Conservation (phyloP, 2,113 vertebrate species). For the Rana temporaria region DNA sequence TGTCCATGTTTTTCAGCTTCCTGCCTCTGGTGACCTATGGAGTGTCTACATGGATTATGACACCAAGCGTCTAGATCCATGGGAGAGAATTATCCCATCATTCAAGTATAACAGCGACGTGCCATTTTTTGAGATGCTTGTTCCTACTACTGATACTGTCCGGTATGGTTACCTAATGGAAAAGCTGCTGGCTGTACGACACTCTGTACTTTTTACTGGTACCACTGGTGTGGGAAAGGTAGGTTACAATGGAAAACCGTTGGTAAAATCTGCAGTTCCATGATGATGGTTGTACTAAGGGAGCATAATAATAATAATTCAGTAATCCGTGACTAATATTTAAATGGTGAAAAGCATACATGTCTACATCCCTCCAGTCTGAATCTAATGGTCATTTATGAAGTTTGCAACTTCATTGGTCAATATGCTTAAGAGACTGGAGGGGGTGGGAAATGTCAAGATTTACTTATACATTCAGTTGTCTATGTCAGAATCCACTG, state of each 20-base stretch:
- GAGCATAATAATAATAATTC: too few relatives aligned
- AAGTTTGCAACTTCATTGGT: too few relatives aligned
- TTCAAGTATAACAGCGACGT: slow-evolving; percentile 78
- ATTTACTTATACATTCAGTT: too few relatives aligned
- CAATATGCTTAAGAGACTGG: too few relatives aligned
- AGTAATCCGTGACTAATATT: too few relatives aligned
- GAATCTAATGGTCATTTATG: too few relatives aligned
- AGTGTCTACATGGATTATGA: slow-evolving; percentile 81
- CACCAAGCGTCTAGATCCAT: slow-evolving; percentile 74
- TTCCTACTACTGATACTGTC: slow-evolving; percentile 86
- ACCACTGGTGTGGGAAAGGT: slow-evolving; percentile 89
- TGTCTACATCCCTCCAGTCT: too few relatives aligned
- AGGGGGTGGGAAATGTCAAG: too few relatives aligned
- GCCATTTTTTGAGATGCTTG: slow-evolving; percentile 88
- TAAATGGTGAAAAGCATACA: too few relatives aligned
- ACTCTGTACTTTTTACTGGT: slow-evolving; percentile 84
- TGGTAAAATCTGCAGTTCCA: too few relatives aligned
- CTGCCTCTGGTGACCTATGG: slow-evolving; percentile 77
- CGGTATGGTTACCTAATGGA: slow-evolving; percentile 89
- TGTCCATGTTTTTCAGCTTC: slow-evolving; percentile 70
- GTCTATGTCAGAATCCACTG: too few relatives aligned
- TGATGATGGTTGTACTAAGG: too few relatives aligned
- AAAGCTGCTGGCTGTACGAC: slow-evolving; percentile 80
- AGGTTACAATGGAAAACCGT: slow-evolving; percentile 20
- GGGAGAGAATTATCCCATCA: slow-evolving; percentile 80